Evolutionary conservation across 2,888 invertebrate species (phyloP).

Genomic region (Rhogogaster chlorosoma): DNA sequence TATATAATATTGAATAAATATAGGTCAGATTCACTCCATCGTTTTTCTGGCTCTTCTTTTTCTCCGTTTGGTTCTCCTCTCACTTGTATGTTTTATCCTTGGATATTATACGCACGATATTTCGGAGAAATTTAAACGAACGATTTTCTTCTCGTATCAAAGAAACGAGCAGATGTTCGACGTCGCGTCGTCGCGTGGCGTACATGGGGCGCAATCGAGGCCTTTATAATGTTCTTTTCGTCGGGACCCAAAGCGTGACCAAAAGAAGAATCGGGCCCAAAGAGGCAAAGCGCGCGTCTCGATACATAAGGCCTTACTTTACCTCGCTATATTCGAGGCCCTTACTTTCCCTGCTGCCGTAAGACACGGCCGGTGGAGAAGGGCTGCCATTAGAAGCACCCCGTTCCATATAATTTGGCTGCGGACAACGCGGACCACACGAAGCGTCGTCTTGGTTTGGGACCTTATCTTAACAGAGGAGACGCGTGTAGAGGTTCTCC

Average conservation of each 20-base stretch:
- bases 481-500: conserved; percentile 27
- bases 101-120: neutral
- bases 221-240: neutral
- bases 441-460: conserved; percentile 65
- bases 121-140: conserved; percentile 55
- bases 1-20: too few relatives aligned
- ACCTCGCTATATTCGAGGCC: neutral
- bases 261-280: conserved; percentile 58
- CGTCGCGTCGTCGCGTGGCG: conserved; percentile 51
- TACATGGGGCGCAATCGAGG: conserved; percentile 56
- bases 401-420: conserved; percentile 74
- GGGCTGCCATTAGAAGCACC: conserved; percentile 73
- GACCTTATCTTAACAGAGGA: conserved; percentile 30
- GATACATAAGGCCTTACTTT: neutral
- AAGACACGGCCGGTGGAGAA: conserved; percentile 59
- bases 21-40: too few relatives aligned
- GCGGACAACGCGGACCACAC: conserved; percentile 74
- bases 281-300: conserved; percentile 54
- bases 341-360: neutral
- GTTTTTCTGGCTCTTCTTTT: neutral
- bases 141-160: conserved; percentile 69
- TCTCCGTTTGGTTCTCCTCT: neutral
- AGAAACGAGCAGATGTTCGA: conserved; percentile 68
- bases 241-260: conserved; percentile 68
- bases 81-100: neutral